Conservation (phyloP, 1,140 invertebrate species). For the Brevipalpus yothersi region DNA sequence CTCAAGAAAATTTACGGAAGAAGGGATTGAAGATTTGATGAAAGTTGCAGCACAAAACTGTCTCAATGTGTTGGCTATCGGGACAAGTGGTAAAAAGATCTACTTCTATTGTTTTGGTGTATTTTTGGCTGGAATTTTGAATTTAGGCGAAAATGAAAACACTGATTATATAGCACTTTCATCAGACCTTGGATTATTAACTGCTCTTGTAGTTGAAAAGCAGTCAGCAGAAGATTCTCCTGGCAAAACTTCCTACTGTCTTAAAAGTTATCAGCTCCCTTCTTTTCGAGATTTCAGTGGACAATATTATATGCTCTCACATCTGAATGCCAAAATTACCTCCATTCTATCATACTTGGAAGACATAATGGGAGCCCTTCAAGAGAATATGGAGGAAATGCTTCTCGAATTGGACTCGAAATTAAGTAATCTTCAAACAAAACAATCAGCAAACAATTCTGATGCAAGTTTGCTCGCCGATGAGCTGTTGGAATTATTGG, state of each 20-base stretch:
- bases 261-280: conserved; percentile 21
- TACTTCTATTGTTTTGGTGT: conserved; percentile 57
- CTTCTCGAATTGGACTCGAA: conserved; percentile 81
- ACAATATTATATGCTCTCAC: conserved; percentile 39
- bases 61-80: conserved; percentile 50
- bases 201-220: not conserved
- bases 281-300: conserved; percentile 15
- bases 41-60: conserved; percentile 27
- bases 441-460: conserved; percentile 17
- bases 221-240: not conserved
- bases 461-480: conserved; percentile 31
- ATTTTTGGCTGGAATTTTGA: conserved; percentile 44
- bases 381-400: conserved; percentile 79
- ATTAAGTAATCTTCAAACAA: conserved; percentile 51
- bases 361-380: conserved; percentile 12
- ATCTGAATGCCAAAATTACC: conserved; percentile 39
- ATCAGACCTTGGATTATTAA: not conserved
- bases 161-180: conserved; percentile 6
- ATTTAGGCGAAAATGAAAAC: conserved; percentile 22
- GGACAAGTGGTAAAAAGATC: conserved; percentile 40
- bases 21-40: conserved; percentile 33
- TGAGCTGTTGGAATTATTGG: conserved; percentile 66
- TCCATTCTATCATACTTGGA: conserved; percentile 13
- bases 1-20: conserved; percentile 25
- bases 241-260: conserved; percentile 11